A percentile compares a stretch with the other conserved stretches of the same genome.
phyloP scores from a whole-genome alignment of 2,113 vertebrate genomes.

The Gila orcuttii region DNA sequence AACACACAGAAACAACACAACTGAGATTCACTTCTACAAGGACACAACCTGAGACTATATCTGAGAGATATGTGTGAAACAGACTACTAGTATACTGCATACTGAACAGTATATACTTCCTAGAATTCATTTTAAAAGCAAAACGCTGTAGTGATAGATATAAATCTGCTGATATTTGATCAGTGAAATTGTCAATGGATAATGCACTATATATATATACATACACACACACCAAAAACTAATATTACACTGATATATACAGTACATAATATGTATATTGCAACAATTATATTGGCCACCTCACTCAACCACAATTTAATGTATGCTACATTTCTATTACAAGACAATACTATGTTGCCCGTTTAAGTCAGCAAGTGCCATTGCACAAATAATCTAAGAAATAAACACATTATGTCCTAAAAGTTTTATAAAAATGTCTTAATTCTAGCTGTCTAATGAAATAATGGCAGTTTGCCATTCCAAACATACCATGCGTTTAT shows the following conservation, averaged over 20 bases:
- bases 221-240: too few relatives aligned
- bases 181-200: too few relatives aligned
- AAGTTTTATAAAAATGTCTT: neutral
- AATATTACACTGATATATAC: too few relatives aligned
- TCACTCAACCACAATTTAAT: neutral
- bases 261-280: too few relatives aligned
- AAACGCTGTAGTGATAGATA: too few relatives aligned
- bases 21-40: neutral
- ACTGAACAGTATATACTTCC: too few relatives aligned
- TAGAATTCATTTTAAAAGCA: too few relatives aligned
- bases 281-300: too few relatives aligned
- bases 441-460: neutral
- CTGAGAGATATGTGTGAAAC: neutral
- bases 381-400: neutral
- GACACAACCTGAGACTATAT: neutral
- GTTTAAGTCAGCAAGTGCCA: too few relatives aligned
- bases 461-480: neutral
- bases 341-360: neutral
- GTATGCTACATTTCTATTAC: neutral
- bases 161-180: too few relatives aligned
- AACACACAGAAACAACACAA: conserved; percentile 3
- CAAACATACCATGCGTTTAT: neutral
- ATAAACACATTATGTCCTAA: neutral
- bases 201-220: too few relatives aligned
- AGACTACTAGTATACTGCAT: too few relatives aligned